phyloP scores from a whole-genome alignment of 2,797 vertebrate genomes.

The Chaetophractus vellerosus region DNA sequence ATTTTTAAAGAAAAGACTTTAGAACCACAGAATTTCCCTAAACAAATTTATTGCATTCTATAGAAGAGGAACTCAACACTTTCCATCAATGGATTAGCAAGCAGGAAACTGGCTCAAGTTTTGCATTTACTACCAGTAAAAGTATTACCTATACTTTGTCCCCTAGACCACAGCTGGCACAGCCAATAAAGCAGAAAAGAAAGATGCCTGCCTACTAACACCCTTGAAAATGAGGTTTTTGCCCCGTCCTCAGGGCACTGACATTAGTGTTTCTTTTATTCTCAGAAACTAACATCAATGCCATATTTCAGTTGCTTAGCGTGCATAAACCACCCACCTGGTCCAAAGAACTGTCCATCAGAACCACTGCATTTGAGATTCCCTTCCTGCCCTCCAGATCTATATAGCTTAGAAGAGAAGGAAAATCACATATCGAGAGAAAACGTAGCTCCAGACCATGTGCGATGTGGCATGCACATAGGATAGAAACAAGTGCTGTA shows the following conservation, averaged over 20 bases:
- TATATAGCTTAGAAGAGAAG: not conserved
- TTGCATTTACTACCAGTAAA: no score
- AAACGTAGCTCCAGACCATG: fast-evolving
- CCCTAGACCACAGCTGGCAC: fast-evolving
- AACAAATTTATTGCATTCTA: not conserved
- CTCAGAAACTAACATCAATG: no score
- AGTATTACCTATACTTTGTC: no score
- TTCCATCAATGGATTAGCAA: no score
- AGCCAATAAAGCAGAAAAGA: not conserved
- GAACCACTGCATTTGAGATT: not conserved
- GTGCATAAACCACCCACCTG: no score
- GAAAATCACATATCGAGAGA: not conserved
- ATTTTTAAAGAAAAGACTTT: not conserved
- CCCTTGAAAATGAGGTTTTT: fast-evolving
- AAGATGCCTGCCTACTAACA: fast-evolving
- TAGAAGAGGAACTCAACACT: not conserved
- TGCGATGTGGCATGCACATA: fast-evolving
- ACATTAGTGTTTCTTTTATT: not conserved
- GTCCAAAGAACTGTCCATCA: no score
- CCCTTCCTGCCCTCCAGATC: not conserved
- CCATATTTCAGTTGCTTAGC: fast-evolving
- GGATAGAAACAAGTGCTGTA: fast-evolving
- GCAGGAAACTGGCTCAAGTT: no score
- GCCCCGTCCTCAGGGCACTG: fast-evolving
- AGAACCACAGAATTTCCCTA: not conserved